Conservation (phyloP, 2,888 invertebrate genomes). For the Drosophila dives region DNA sequence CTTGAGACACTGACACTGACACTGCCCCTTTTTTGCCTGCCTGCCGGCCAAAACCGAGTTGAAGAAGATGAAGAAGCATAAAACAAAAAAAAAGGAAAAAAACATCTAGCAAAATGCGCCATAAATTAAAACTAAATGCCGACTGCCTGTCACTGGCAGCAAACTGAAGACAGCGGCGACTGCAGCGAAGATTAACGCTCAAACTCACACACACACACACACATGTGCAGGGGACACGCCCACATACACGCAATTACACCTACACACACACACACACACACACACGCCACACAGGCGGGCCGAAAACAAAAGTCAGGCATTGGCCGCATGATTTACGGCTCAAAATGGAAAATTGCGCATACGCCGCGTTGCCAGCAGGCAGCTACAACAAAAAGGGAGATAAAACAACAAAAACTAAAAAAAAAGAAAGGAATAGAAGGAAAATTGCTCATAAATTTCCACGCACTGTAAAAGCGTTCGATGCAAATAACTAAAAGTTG, state of each 20-base stretch:
- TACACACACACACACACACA: slow-evolving; percentile 29
- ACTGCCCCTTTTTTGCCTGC: slow-evolving; percentile 36
- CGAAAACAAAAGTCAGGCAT: slow-evolving; percentile 73
- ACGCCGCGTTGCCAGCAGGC: slow-evolving; percentile 58
- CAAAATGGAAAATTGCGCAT: slow-evolving; percentile 75
- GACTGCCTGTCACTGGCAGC: slow-evolving; percentile 71
- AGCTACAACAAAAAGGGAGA: slow-evolving; percentile 20
- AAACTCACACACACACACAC: slow-evolving; percentile 46
- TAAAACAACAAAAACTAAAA: slow-evolving; percentile 6
- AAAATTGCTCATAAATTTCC: slow-evolving; percentile 59
- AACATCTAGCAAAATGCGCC: slow-evolving; percentile 66
- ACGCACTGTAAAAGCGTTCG: slow-evolving; percentile 31
- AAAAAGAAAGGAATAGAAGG: slow-evolving; percentile 2
- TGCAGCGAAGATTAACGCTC: slow-evolving; percentile 75
- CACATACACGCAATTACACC: slow-evolving; percentile 33
- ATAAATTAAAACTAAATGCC: slow-evolving; percentile 82
- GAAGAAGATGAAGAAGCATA: slow-evolving; percentile 6
- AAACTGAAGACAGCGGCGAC: slow-evolving; percentile 66
- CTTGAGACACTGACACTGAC: slow-evolving; percentile 54
- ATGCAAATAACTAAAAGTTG: slow-evolving; percentile 55
- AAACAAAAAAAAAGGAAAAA: slow-evolving; percentile 1
- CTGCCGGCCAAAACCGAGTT: slow-evolving; percentile 24
- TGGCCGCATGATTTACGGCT: slow-evolving; percentile 75
- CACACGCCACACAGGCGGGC: slow-evolving; percentile 48
- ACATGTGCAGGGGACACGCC: slow-evolving; percentile 44